A percentile compares a stretch with the other conserved stretches of the same genome.
These are phyloP conservation scores for Nycticebus coucang DNA, from an alignment of 2,113 vertebrate genomes.

Conservation along the genomic window DNA sequence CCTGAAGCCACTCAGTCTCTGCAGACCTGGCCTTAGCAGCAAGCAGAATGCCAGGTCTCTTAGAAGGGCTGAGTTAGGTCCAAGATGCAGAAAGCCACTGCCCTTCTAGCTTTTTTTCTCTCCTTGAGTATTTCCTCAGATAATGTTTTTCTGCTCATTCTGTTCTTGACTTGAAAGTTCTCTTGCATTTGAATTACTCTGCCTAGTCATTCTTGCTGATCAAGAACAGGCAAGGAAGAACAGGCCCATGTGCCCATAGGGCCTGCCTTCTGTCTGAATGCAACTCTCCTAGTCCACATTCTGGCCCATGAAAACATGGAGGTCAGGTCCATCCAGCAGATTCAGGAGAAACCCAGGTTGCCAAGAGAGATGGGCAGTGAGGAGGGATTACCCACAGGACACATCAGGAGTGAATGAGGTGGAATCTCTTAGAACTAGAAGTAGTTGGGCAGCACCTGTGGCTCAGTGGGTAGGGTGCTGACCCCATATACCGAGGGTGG, in stretches of 20 bases:
- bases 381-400: not conserved
- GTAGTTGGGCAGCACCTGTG: not conserved
- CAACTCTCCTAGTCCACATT: not conserved
- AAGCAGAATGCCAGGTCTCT: not conserved
- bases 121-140: not conserved
- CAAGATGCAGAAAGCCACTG: not conserved
- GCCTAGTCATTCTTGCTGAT: conserved; percentile 47
- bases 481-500: too few relatives aligned
- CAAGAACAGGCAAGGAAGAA: not conserved
- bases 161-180: conserved; percentile 4
- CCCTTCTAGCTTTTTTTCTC: not conserved
- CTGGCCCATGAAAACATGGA: not conserved
- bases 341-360: not conserved
- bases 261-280: not conserved
- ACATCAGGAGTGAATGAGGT: not conserved
- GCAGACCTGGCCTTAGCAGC: not conserved
- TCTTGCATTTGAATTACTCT: conserved; percentile 1
- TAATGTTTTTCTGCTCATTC: conserved; percentile 11
- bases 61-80: conserved; percentile 8
- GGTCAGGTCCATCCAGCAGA: not conserved
- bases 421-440: not conserved
- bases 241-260: not conserved
- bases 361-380: not conserved
- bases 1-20: not conserved
- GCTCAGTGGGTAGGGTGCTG: too few relatives aligned